Evolutionary conservation across 2,888 invertebrate species (phyloP).

Genomic region (Athetis lepigone): DNA sequence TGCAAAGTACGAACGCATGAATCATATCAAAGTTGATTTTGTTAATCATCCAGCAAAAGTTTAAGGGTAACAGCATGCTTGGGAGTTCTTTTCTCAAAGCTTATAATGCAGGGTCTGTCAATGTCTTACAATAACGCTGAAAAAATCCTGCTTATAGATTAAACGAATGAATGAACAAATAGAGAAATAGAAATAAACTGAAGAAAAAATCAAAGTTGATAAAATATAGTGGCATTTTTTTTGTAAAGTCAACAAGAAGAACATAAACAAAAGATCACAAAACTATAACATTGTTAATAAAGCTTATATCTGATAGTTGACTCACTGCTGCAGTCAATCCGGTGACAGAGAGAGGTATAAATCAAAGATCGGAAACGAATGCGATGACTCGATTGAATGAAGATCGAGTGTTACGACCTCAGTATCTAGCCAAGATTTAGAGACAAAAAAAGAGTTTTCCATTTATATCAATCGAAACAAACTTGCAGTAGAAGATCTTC

Average conservation of each 20-base stretch:
- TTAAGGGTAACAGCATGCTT: no score
- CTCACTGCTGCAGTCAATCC: slow-evolving; percentile 46
- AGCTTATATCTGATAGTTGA: slow-evolving; percentile 32
- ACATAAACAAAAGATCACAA: slow-evolving; percentile 13
- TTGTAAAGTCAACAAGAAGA: neutral
- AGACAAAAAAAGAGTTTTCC: slow-evolving; percentile 54
- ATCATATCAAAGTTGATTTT: no score
- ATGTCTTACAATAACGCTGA: no score
- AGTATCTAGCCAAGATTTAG: slow-evolving; percentile 51
- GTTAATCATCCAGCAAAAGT: no score
- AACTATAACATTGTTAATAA: slow-evolving; percentile 16
- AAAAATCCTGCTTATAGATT: no score
- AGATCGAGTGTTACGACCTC: slow-evolving; percentile 65
- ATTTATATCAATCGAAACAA: slow-evolving; percentile 60
- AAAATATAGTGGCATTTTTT: no score
- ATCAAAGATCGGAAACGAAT: slow-evolving; percentile 73
- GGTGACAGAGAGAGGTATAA: slow-evolving; percentile 64
- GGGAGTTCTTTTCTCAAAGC: no score
- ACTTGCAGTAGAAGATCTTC: slow-evolving; percentile 31
- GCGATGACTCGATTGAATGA: slow-evolving; percentile 68
- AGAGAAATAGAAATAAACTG: no score
- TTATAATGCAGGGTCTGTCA: no score
- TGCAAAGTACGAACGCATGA: no score
- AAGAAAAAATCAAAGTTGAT: no score
- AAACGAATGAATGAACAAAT: no score